These are phyloP conservation scores for Oegoconia quadripuncta DNA, from an alignment of 2,888 invertebrate genomes.

Conservation along the genomic window DNA sequence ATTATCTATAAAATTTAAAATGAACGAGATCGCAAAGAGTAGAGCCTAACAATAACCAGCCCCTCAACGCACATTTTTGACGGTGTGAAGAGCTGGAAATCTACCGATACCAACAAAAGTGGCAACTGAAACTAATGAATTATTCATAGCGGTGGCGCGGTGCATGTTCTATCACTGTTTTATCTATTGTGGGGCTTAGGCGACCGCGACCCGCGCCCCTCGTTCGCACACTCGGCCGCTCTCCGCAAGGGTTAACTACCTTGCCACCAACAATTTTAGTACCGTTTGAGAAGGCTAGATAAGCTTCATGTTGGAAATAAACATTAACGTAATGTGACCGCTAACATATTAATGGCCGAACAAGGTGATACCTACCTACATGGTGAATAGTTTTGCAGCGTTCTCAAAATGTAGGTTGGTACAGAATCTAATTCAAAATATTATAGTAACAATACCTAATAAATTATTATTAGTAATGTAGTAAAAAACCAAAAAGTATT, in stretches of 20 bases:
- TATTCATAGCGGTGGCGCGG: conserved; percentile 76
- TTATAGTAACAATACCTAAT: too few relatives aligned
- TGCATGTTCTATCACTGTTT: conserved; percentile 81
- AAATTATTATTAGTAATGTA: too few relatives aligned
- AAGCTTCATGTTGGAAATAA: conserved; percentile 67
- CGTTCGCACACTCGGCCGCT: conserved; percentile 33
- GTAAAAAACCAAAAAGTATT: too few relatives aligned
- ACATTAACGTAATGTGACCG: conserved; percentile 65
- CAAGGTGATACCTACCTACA: conserved; percentile 31
- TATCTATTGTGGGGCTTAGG: conserved; percentile 76
- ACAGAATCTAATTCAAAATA: too few relatives aligned
- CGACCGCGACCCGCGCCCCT: conserved; percentile 44
- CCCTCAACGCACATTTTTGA: conserved; percentile 72
- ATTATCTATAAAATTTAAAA: conserved; percentile 50
- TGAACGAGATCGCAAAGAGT: conserved; percentile 54
- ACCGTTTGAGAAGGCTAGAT: conserved; percentile 71
- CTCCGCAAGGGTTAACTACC: conserved; percentile 74
- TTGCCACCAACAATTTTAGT: conserved; percentile 71
- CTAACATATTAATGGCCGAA: conserved; percentile 56
- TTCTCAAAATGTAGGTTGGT: too few relatives aligned
- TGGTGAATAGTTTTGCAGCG: conserved; percentile 12
- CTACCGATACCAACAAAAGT: conserved; percentile 78
- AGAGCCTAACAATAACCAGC: conserved; percentile 66
- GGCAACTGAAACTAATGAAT: conserved; percentile 80
- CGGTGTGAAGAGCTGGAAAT: conserved; percentile 75